These are phyloP conservation scores for Drosophila subquinaria DNA, from an alignment of 2,888 invertebrate species.

Conservation along the genomic window DNA sequence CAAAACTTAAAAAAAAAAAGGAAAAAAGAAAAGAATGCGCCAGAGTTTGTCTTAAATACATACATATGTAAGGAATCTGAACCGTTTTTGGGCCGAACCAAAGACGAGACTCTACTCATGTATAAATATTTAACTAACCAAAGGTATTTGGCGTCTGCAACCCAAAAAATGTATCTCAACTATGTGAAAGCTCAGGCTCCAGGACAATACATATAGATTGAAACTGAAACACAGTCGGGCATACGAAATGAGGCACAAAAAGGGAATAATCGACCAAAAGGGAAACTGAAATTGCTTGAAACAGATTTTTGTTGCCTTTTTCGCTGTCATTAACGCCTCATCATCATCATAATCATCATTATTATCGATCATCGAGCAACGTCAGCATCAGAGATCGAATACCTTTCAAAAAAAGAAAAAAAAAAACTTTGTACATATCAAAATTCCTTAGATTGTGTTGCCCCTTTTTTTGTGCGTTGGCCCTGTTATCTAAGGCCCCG, in stretches of 20 bases:
- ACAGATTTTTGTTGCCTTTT: not conserved
- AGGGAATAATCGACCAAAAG: conserved; percentile 24
- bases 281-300: conserved; percentile 33
- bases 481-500: conserved; percentile 49
- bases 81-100: conserved; percentile 18
- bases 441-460: conserved; percentile 27
- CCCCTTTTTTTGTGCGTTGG: not conserved
- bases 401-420: not conserved
- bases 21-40: conserved; percentile 20
- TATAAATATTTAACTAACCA: conserved; percentile 30
- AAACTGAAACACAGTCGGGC: conserved; percentile 26
- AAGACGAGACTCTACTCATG: conserved; percentile 10
- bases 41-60: conserved; percentile 16
- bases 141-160: conserved; percentile 15
- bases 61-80: conserved; percentile 25
- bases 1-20: not conserved
- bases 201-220: not conserved
- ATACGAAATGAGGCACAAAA: conserved; percentile 59
- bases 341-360: conserved; percentile 63
- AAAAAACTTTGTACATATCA: conserved; percentile 4
- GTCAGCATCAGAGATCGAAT: conserved; percentile 8
- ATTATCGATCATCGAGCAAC: conserved; percentile 41
- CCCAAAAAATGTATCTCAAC: conserved; percentile 18
- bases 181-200: conserved; percentile 9
- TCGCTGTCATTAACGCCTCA: conserved; percentile 54